Conservation (phyloP, 2,888 invertebrate species). For the Coremacera marginata region DNA sequence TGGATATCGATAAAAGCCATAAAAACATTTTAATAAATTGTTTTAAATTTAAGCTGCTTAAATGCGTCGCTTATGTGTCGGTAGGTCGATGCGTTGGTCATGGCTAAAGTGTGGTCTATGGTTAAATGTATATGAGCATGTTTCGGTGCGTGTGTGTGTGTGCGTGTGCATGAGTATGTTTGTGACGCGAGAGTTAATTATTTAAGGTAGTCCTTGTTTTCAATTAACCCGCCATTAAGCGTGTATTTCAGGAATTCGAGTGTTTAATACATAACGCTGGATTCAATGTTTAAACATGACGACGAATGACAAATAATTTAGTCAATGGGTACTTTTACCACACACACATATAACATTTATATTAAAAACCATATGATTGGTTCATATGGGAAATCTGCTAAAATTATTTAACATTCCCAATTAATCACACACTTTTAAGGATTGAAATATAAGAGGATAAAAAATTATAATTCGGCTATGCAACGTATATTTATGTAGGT, state of each 20-base stretch:
- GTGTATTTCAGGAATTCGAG: slow-evolving; percentile 13
- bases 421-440: too few relatives aligned
- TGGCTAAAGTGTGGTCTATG: background rate
- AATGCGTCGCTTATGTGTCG: slow-evolving; percentile 14
- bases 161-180: too few relatives aligned
- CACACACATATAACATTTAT: background rate
- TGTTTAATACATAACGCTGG: background rate
- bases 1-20: slow-evolving; percentile 39
- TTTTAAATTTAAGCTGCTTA: slow-evolving; percentile 40
- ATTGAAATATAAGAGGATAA: too few relatives aligned
- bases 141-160: background rate
- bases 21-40: slow-evolving; percentile 44
- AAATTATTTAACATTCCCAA: too few relatives aligned
- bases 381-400: too few relatives aligned
- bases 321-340: background rate
- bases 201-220: slow-evolving; percentile 34
- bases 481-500: too few relatives aligned
- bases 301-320: slow-evolving; percentile 4
- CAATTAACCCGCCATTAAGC: slow-evolving; percentile 36
- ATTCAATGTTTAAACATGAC: too few relatives aligned
- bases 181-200: slow-evolving; percentile 28
- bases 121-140: background rate
- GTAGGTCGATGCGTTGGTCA: background rate
- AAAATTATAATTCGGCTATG: too few relatives aligned
- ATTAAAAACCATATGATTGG: too few relatives aligned